Percentiles rank a stretch among this genome's conserved stretches.
Evolutionary conservation across 2,888 invertebrate genomes (phyloP).

Genomic region (Drosophila parthenogenetica): DNA sequence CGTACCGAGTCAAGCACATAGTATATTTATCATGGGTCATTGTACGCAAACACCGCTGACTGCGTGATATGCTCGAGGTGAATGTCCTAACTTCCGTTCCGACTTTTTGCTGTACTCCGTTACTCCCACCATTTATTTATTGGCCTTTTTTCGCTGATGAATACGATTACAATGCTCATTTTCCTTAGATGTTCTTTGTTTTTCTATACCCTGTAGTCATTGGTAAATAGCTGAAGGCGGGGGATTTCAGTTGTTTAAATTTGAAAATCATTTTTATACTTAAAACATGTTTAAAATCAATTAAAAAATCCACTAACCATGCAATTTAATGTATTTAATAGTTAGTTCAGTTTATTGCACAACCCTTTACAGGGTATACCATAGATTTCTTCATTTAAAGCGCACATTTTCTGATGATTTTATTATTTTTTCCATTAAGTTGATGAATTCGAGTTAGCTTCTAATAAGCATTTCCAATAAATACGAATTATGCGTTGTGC

Average conservation of each 20-base stretch:
- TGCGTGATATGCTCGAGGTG: slow-evolving; percentile 61
- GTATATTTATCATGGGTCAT: slow-evolving; percentile 52
- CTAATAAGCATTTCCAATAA: slow-evolving; percentile 6
- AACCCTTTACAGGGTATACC: neutral
- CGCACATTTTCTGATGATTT: neutral
- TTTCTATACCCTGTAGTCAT: slow-evolving; percentile 9
- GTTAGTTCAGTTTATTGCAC: too few species aligned
- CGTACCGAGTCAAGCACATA: neutral
- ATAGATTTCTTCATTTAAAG: neutral
- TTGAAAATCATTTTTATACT: too few species aligned
- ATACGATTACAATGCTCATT: slow-evolving; percentile 32
- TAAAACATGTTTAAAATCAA: too few species aligned
- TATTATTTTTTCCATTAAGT: slow-evolving; percentile 52
- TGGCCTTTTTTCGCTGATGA: slow-evolving; percentile 33
- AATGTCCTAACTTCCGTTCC: slow-evolving; percentile 55
- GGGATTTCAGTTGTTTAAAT: neutral
- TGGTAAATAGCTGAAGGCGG: neutral
- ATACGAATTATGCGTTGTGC: slow-evolving; percentile 13
- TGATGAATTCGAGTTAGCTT: slow-evolving; percentile 65
- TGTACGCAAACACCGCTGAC: slow-evolving; percentile 34
- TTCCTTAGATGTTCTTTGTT: slow-evolving; percentile 8
- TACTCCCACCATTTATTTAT: slow-evolving; percentile 10
- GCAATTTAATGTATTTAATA: too few species aligned
- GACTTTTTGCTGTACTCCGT: slow-evolving; percentile 2
- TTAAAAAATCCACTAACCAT: too few species aligned